Evolutionary conservation across 2,113 vertebrate species (phyloP).

Genomic region (Sporophila hypoxantha): DNA sequence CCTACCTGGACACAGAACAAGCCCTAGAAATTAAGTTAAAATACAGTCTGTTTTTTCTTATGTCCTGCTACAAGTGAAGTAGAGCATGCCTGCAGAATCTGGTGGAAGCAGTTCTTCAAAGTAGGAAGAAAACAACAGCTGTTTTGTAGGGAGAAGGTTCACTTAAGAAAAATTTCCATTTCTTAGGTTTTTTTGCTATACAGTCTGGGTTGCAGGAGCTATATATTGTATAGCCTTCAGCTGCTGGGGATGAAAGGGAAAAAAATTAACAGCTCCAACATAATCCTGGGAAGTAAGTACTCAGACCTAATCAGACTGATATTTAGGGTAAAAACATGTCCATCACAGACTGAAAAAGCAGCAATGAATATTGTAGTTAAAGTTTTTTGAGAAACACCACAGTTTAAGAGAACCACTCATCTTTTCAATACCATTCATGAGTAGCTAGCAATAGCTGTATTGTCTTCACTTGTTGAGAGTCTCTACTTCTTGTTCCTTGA

Average conservation of each 20-base stretch:
- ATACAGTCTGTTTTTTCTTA: neutral
- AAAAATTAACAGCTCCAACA: neutral
- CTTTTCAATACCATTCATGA: fast-evolving
- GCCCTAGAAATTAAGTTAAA: neutral
- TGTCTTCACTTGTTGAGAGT: neutral
- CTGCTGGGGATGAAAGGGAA: neutral
- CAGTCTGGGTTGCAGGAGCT: neutral
- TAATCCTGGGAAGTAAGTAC: neutral
- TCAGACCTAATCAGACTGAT: neutral
- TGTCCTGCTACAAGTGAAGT: neutral
- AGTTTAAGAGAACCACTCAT: neutral
- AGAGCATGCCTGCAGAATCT: neutral
- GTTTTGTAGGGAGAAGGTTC: neutral
- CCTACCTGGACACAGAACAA: neutral
- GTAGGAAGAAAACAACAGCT: neutral
- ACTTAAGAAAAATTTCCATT: neutral
- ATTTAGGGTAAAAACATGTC: neutral
- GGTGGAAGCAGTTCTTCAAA: neutral
- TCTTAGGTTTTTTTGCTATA: neutral
- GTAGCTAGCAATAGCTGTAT: neutral
- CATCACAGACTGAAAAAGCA: neutral
- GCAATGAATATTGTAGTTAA: neutral
- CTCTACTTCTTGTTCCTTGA: neutral
- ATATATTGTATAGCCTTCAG: neutral
- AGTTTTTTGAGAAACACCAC: neutral